Evolutionary conservation across 2,797 vertebrate species (phyloP).

Genomic region (Labroides dimidiatus): DNA sequence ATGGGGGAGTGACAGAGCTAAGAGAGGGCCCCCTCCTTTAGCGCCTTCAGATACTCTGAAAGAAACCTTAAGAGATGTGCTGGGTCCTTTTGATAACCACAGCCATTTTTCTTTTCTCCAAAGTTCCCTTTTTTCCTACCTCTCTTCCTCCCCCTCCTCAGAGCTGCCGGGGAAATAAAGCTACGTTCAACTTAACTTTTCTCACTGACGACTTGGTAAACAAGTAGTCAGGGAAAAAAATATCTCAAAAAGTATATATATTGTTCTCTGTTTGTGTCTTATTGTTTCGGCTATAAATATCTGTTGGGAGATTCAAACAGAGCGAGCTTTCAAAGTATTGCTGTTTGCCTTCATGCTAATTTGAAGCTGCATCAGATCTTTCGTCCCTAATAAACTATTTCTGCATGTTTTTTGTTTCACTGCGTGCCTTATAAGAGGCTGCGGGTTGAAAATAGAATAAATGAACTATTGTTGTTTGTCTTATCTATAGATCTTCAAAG

Average conservation of each 20-base stretch:
- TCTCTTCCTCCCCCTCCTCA: conserved; percentile 37
- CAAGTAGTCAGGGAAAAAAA: conserved; percentile 74
- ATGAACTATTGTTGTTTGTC: conserved; percentile 86
- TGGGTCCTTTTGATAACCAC: conserved; percentile 81
- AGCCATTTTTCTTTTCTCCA: conserved; percentile 77
- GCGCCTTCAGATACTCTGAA: conserved; percentile 78
- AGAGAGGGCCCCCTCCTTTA: conserved; percentile 64
- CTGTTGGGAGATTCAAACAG: conserved; percentile 76
- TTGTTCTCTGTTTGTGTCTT: conserved; percentile 80
- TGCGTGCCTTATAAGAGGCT: conserved; percentile 75
- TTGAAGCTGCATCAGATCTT: conserved; percentile 80
- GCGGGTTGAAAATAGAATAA: conserved; percentile 86
- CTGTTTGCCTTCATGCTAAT: conserved; percentile 79
- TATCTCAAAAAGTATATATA: conserved; percentile 72
- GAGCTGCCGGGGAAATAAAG: conserved; percentile 77
- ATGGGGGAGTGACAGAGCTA: conserved; percentile 76
- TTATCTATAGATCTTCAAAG: conserved; percentile 88
- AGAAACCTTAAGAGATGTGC: conserved; percentile 83
- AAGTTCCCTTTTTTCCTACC: conserved; percentile 58
- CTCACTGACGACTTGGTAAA: conserved; percentile 80
- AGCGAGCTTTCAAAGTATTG: conserved; percentile 77
- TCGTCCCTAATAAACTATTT: conserved; percentile 80
- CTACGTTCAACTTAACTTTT: conserved; percentile 81
- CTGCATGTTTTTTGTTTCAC: conserved; percentile 60
- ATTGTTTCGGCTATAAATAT: conserved; percentile 85